phyloP scores from a whole-genome alignment of 2,888 invertebrate species.

The Abscondita cerata region DNA sequence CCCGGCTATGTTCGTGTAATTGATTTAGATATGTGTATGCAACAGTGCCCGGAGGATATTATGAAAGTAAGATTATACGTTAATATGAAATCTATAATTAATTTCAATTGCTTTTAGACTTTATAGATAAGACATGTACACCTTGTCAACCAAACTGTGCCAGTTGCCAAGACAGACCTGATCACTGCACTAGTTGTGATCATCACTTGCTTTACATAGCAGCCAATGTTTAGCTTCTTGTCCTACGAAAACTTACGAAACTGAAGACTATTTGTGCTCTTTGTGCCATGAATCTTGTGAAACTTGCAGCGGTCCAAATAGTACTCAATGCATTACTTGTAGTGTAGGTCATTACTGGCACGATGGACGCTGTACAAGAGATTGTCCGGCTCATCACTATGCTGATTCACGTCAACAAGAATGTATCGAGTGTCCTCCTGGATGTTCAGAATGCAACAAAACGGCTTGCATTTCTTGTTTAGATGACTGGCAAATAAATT shows the following conservation, averaged over 20 bases:
- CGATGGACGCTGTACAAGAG: slow-evolving; percentile 74
- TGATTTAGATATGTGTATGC: slow-evolving; percentile 85
- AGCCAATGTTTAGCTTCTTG: slow-evolving; percentile 85
- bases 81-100: too few relatives aligned
- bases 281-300: slow-evolving; percentile 81
- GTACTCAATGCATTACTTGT: slow-evolving; percentile 83
- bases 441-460: slow-evolving; percentile 78
- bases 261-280: slow-evolving; percentile 85
- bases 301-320: slow-evolving; percentile 79
- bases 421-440: slow-evolving; percentile 80
- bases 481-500: slow-evolving; percentile 76
- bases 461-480: slow-evolving; percentile 78
- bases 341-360: slow-evolving; percentile 73
- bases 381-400: slow-evolving; percentile 78
- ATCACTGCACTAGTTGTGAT: slow-evolving; percentile 86
- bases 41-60: slow-evolving; percentile 89
- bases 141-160: slow-evolving; percentile 88
- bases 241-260: slow-evolving; percentile 82
- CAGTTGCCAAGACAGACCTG: slow-evolving; percentile 82
- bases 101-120: slow-evolving; percentile 52
- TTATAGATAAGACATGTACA: slow-evolving; percentile 73
- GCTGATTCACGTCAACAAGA: slow-evolving; percentile 80
- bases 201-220: slow-evolving; percentile 84
- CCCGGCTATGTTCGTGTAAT: slow-evolving; percentile 83
- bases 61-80: slow-evolving; percentile 70